Percentiles rank a stretch among this genome's conserved stretches.
Evolutionary conservation across 2,888 invertebrate genomes (phyloP).

Genomic region (Orchestes rusci): DNA sequence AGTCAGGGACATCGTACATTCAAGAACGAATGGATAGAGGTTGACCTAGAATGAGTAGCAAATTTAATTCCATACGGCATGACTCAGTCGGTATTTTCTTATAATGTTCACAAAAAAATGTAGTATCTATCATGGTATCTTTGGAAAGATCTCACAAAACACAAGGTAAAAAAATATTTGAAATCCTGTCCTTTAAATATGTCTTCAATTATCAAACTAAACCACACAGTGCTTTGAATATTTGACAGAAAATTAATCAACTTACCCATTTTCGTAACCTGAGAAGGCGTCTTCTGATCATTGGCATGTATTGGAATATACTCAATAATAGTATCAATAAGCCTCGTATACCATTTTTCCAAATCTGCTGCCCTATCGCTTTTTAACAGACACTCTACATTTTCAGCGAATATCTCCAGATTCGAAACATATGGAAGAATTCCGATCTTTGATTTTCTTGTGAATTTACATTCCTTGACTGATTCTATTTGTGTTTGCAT

Average conservation of each 20-base stretch:
- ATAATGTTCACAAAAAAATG: no score
- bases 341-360: conserved; percentile 82
- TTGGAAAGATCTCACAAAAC: no score
- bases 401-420: conserved; percentile 82
- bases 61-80: no score
- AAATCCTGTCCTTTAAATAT: no score
- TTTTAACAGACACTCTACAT: conserved; percentile 82
- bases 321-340: conserved; percentile 78
- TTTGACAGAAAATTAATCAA: conserved; percentile 3
- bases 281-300: conserved; percentile 85
- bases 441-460: conserved; percentile 75
- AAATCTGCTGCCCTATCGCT: conserved; percentile 83
- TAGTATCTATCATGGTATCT: no score
- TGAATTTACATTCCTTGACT: conserved; percentile 69
- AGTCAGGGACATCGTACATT: no score
- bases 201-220: neutral
- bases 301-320: conserved; percentile 69
- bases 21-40: no score
- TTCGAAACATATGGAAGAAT: conserved; percentile 83
- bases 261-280: conserved; percentile 82
- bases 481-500: conserved; percentile 78
- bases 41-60: no score
- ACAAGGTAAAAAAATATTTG: no score
- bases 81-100: no score
- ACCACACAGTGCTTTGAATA: neutral